Conservation (phyloP, 2,888 invertebrate species). For the Eupithecia centaureata region DNA sequence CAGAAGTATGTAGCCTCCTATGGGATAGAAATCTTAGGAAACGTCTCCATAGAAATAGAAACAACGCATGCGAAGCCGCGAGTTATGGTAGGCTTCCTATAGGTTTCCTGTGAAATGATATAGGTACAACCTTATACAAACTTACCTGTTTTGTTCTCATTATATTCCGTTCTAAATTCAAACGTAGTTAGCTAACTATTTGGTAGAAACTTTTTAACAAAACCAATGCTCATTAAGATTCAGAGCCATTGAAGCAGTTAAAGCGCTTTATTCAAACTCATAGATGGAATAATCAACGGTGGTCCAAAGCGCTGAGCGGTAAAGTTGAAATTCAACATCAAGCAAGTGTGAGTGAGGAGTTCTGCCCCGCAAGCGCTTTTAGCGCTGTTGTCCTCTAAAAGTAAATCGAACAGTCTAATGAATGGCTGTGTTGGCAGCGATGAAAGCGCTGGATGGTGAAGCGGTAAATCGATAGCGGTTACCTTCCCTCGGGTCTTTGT, state of each 20-base stretch:
- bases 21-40: too few species aligned
- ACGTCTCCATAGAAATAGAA: too few species aligned
- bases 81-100: too few species aligned
- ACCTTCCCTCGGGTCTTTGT: slow-evolving; percentile 63
- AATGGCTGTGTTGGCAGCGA: slow-evolving; percentile 41
- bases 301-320: slow-evolving; percentile 16
- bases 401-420: neutral
- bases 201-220: neutral
- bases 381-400: neutral
- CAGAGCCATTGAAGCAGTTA: slow-evolving; percentile 7
- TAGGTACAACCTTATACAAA: too few species aligned
- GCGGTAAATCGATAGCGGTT: slow-evolving; percentile 58
- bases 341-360: slow-evolving; percentile 1
- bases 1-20: too few species aligned
- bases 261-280: slow-evolving; percentile 12
- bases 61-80: too few species aligned
- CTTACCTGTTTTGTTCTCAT: neutral
- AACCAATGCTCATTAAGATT: neutral
- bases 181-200: neutral
- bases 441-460: slow-evolving; percentile 52
- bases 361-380: neutral
- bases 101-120: too few species aligned
- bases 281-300: neutral
- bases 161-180: neutral
- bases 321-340: slow-evolving; percentile 6